Evolutionary conservation across 2,113 vertebrate species (phyloP).

Genomic region (Polyodon spathula): DNA sequence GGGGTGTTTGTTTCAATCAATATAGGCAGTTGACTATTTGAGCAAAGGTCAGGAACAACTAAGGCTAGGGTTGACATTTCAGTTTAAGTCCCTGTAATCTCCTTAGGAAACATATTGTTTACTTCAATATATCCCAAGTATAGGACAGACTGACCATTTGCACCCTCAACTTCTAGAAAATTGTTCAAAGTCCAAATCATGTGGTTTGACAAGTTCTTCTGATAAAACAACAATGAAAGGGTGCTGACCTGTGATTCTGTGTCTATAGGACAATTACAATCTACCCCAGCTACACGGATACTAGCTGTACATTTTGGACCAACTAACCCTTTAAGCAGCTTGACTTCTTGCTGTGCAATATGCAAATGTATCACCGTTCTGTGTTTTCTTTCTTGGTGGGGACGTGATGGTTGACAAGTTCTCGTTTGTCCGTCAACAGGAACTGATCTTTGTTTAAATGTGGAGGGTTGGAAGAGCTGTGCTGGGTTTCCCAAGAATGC

Average conservation of each 20-base stretch:
- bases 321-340: not conserved
- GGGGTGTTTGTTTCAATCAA: constrained; percentile 11
- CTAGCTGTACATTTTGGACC: not conserved
- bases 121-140: constrained; percentile 11
- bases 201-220: not conserved
- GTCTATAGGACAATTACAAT: not conserved
- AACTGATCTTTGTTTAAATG: constrained; percentile 18
- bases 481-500: constrained; percentile 14
- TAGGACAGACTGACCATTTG: constrained; percentile 12
- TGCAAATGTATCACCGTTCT: not conserved
- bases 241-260: constrained; percentile 11
- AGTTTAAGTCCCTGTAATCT: not conserved
- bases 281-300: not conserved
- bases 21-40: not conserved
- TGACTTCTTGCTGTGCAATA: not conserved
- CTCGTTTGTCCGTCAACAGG: constrained; percentile 14
- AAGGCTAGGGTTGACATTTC: constrained; percentile 13
- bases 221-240: constrained; percentile 3
- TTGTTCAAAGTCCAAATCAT: not conserved
- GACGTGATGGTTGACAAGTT: not conserved
- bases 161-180: constrained; percentile 5
- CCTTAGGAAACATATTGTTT: constrained; percentile 4
- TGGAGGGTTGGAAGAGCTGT: too few relatives aligned
- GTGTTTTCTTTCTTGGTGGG: not conserved
- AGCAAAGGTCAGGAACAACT: constrained; percentile 7